Conservation (phyloP, 2,113 vertebrate genomes). For the Cranoglanis bouderius region DNA sequence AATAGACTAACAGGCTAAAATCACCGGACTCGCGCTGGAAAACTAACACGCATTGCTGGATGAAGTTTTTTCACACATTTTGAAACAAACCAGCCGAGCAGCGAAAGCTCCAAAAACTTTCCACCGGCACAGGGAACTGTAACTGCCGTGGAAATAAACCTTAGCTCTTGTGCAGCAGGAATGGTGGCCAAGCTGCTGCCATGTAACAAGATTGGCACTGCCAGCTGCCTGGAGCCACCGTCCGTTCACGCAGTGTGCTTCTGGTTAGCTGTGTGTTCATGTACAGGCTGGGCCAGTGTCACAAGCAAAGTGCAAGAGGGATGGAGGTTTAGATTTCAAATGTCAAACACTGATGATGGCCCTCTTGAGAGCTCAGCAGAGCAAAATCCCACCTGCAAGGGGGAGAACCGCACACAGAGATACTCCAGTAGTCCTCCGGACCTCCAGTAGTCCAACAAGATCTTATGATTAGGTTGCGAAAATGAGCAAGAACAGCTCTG, state of each 20-base stretch:
- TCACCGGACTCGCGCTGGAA: slow-evolving; percentile 1
- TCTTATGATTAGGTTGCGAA: not conserved
- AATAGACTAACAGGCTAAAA: slow-evolving; percentile 6
- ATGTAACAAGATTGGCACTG: slow-evolving; percentile 25
- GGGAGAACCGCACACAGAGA: slow-evolving; percentile 36
- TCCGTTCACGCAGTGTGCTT: slow-evolving; percentile 25
- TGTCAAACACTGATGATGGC: slow-evolving; percentile 38
- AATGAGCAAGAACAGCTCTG: not conserved
- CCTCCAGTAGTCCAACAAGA: not conserved
- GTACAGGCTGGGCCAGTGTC: slow-evolving; percentile 16
- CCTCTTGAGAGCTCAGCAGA: not conserved
- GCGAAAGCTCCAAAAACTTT: slow-evolving; percentile 42
- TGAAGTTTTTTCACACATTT: slow-evolving; percentile 49
- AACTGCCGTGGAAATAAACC: slow-evolving; percentile 59
- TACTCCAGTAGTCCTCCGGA: slow-evolving; percentile 6
- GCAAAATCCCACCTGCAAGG: not conserved
- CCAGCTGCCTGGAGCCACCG: not conserved
- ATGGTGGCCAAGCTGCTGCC: slow-evolving; percentile 28
- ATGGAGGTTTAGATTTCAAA: slow-evolving; percentile 31
- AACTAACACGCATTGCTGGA: not conserved
- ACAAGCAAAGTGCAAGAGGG: slow-evolving; percentile 10
- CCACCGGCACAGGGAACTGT: slow-evolving; percentile 49
- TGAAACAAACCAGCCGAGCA: slow-evolving; percentile 44
- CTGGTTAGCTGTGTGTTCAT: slow-evolving; percentile 42
- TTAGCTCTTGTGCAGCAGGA: slow-evolving; percentile 27